Evolutionary conservation across 2,888 invertebrate genomes (phyloP).

Genomic region (Ectemnius continuus): DNA sequence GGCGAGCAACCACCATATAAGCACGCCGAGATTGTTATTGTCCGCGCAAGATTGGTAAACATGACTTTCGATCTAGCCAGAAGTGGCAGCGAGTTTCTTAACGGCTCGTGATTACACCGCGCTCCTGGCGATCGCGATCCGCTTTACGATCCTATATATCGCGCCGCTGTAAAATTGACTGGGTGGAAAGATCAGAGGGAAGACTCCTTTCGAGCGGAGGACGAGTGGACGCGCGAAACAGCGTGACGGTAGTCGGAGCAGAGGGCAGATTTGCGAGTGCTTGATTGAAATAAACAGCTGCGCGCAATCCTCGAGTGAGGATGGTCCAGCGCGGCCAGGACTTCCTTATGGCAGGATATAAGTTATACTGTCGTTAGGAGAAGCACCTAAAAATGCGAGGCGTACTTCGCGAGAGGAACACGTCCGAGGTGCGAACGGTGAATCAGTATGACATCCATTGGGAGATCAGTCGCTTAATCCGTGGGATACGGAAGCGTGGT

Average conservation of each 20-base stretch:
- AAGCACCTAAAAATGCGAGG: background rate
- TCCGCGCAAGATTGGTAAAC: conserved; percentile 30
- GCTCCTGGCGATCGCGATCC: conserved; percentile 10
- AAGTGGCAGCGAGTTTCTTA: conserved; percentile 19
- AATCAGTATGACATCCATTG: no score
- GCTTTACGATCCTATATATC: conserved; percentile 49
- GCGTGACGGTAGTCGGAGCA: conserved; percentile 56
- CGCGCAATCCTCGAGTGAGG: conserved; percentile 36
- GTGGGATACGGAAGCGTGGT: no score
- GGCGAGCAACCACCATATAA: no score
- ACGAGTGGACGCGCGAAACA: conserved; percentile 41
- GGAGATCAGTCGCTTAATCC: no score
- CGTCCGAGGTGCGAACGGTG: no score
- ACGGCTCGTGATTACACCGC: conserved; percentile 29
- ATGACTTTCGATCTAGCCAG: conserved; percentile 14
- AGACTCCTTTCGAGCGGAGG: conserved; percentile 24
- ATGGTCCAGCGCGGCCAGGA: conserved; percentile 39
- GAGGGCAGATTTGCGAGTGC: conserved; percentile 69
- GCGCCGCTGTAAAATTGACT: conserved; percentile 16
- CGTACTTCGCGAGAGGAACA: no score
- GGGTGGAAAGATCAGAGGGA: no score
- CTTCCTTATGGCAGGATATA: conserved; percentile 53
- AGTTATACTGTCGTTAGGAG: conserved; percentile 32
- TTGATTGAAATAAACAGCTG: conserved; percentile 73
- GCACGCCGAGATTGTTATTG: conserved; percentile 9